phyloP scores from a whole-genome alignment of 2,797 vertebrate species.

The Rhabdophis nuchalis region DNA sequence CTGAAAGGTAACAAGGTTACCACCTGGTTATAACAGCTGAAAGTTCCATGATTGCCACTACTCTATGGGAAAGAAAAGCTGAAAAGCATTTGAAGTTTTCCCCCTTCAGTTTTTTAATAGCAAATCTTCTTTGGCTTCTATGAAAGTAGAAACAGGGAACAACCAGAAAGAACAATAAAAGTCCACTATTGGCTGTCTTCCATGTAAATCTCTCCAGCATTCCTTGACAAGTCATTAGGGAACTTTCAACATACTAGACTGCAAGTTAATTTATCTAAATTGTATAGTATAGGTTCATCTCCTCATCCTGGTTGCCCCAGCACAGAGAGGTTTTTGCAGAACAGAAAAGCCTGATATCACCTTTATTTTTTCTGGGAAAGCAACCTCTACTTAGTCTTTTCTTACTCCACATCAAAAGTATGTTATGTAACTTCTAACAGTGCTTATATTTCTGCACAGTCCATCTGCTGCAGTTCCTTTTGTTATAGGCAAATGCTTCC shows the following conservation, averaged over 20 bases:
- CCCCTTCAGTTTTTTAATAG: not conserved
- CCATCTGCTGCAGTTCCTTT: not conserved
- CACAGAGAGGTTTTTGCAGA: not conserved
- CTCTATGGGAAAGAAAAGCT: not conserved
- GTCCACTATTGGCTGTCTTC: not conserved
- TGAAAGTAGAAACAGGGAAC: not conserved
- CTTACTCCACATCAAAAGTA: not conserved
- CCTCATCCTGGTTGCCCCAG: not conserved
- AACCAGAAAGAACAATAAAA: not conserved
- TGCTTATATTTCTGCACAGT: not conserved
- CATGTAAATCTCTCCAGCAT: not conserved
- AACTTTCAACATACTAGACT: not conserved
- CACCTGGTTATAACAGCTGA: not conserved
- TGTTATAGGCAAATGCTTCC: not conserved
- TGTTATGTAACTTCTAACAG: not conserved
- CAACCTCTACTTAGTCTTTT: not conserved
- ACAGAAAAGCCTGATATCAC: not conserved
- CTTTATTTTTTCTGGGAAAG: not conserved
- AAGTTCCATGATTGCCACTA: not conserved
- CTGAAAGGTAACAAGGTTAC: not conserved
- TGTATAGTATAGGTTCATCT: not conserved
- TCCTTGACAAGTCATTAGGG: not conserved
- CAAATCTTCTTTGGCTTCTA: not conserved
- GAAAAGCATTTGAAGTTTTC: not conserved
- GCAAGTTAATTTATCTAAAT: not conserved